Base-by-base conservation (phyloP, 2,113 vertebrate genomes). In the Vulpes lagopus region DNA sequence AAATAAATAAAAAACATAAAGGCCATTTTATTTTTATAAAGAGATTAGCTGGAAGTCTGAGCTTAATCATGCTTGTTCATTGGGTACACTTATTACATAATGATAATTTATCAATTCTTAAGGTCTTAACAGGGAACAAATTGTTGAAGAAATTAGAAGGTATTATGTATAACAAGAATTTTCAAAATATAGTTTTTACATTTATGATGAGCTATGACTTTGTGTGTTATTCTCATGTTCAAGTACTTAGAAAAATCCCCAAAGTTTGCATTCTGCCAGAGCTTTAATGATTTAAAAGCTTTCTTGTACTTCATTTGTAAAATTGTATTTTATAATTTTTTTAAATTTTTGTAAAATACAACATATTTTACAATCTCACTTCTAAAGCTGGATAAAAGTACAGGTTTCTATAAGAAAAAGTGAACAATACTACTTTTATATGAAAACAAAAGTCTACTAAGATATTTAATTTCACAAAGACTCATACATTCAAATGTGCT, bases 1-100 rank as follows among this genome's bases (percentile, higher is more conserved):
- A n/a, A n/a, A n/a, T n/a, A n/a, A n/a, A n/a, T 79, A 65, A 91
- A 89, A 94, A 60, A 69, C 10, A 82, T 32, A 92, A 95, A 89
- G 38, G 22, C 1, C 43, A n/a, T 55, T 95, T 96, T 87, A 90
- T 85, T 89, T 95, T 95, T 87, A 89, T 27, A 67, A 59, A 59
- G 49, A 74, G 32, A 20, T 78, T 49, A 83, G 94, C 20, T 87
- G 27, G 51, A 94, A 89, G 49, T 25, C 23, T 53, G 32, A 74
- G 30, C 10, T 84, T 88, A 92, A 57, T 78, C 57, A 89, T 38
- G 23, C 2, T 57, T 83, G 57, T 38, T 91, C 79, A 95, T 27
- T 96, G 64, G 84, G 11, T 69, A 90, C 22, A 84, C 53, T 89
- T 91, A 89, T 69, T 87, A 35, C 2, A 27, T 38, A 91, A 73